phyloP scores from a whole-genome alignment of 1,140 invertebrate species.

The Drosophila grimshawi region DNA sequence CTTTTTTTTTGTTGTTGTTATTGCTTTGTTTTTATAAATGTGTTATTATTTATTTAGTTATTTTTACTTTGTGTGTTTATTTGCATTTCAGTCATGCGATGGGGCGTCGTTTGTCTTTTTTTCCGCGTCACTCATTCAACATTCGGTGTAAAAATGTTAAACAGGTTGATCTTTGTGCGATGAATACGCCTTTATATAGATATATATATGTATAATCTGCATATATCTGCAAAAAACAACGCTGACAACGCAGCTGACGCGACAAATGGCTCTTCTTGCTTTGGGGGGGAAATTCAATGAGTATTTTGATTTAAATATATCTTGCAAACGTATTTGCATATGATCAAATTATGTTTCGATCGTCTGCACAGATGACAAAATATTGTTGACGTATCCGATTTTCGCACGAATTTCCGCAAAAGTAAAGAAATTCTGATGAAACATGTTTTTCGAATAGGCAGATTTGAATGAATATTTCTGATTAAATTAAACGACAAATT shows the following conservation, averaged over 20 bases:
- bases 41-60: slow-evolving; percentile 50
- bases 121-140: slow-evolving; percentile 54
- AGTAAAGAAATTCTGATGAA: too few relatives aligned
- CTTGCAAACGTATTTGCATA: neutral
- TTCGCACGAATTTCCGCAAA: too few relatives aligned
- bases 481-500: too few relatives aligned
- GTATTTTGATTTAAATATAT: neutral
- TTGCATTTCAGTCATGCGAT: slow-evolving; percentile 77
- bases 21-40: slow-evolving; percentile 27
- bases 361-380: slow-evolving; percentile 24
- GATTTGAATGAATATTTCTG: too few relatives aligned
- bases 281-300: neutral
- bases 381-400: too few relatives aligned
- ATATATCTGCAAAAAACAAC: slow-evolving; percentile 16
- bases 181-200: slow-evolving; percentile 36
- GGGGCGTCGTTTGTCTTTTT: slow-evolving; percentile 20
- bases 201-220: neutral
- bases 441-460: too few relatives aligned
- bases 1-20: slow-evolving; percentile 36
- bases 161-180: slow-evolving; percentile 52
- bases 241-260: slow-evolving; percentile 17
- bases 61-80: slow-evolving; percentile 41
- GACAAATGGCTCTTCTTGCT: slow-evolving; percentile 8
- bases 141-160: slow-evolving; percentile 71
- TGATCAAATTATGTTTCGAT: slow-evolving; percentile 11